A percentile compares a stretch with the other conserved stretches of the same genome.
phyloP scores from a whole-genome alignment of 2,888 invertebrate species.

The Odontothrips loti region DNA sequence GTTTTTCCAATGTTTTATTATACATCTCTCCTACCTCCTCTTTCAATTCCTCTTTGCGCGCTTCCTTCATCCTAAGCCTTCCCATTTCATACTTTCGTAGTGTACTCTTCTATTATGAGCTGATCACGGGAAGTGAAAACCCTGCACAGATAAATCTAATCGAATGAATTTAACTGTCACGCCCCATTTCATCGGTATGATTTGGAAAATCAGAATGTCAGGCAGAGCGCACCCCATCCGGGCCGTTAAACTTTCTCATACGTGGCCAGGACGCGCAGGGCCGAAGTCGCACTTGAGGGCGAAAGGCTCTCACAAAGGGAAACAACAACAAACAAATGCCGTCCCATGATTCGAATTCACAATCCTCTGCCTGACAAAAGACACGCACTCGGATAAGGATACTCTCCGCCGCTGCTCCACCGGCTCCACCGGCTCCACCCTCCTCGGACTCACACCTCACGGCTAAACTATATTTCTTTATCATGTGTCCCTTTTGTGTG shows the following conservation, averaged over 20 bases:
- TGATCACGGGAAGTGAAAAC: no score
- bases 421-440: neutral
- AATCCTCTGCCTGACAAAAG: conserved; percentile 10
- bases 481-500: conserved; percentile 18
- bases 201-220: no score
- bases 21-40: neutral
- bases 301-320: conserved; percentile 10
- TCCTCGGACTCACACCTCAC: conserved; percentile 9
- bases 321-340: conserved; percentile 26
- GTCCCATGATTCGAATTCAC: conserved; percentile 16
- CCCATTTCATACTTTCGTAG: neutral
- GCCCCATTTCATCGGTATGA: no score
- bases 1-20: no score
- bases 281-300: conserved; percentile 17
- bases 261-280: neutral
- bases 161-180: no score
- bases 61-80: neutral
- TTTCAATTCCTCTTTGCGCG: neutral
- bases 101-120: no score
- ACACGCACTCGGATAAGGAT: neutral
- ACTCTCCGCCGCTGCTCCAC: no score
- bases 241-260: no score
- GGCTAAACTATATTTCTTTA: conserved; percentile 25
- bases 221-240: no score
- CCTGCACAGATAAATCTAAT: no score